phyloP scores from a whole-genome alignment of 2,797 vertebrate genomes.

The Esox lucius region DNA sequence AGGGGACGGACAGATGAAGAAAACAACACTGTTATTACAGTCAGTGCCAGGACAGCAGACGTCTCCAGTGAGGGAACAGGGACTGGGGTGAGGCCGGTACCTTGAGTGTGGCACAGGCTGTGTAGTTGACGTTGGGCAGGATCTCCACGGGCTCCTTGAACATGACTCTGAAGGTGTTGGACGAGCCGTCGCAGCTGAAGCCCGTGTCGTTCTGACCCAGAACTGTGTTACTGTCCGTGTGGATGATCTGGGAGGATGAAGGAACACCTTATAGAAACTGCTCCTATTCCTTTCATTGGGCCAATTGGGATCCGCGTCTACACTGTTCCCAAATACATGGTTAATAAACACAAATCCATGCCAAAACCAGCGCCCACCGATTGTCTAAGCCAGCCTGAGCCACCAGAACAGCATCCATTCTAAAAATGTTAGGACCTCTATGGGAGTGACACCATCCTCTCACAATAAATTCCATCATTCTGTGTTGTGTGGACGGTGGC shows the following conservation, averaged over 20 bases:
- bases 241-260: constrained; percentile 85
- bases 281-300: not conserved
- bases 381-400: too few relatives aligned
- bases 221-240: constrained; percentile 95
- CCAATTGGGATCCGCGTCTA: not conserved
- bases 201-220: constrained; percentile 96
- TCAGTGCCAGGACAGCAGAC: not conserved
- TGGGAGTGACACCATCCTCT: too few relatives aligned
- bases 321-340: not conserved
- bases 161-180: constrained; percentile 97
- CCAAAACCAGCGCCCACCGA: too few relatives aligned
- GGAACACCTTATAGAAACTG: not conserved
- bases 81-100: constrained; percentile 61
- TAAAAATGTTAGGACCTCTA: too few relatives aligned
- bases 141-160: constrained; percentile 98
- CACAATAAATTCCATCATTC: too few relatives aligned
- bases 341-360: not conserved
- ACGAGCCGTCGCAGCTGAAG: constrained; percentile 94
- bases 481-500: too few relatives aligned
- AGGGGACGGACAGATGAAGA: not conserved
- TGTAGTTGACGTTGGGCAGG: constrained; percentile 93
- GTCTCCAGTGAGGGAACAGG: not conserved
- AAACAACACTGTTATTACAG: not conserved
- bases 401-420: too few relatives aligned
- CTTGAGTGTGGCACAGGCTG: constrained; percentile 92